Evolutionary conservation across 2,888 invertebrate species (phyloP), one percentile per base, ranked within the genome.

Genomic region (Thecocarcelia acutangulata): DNA sequence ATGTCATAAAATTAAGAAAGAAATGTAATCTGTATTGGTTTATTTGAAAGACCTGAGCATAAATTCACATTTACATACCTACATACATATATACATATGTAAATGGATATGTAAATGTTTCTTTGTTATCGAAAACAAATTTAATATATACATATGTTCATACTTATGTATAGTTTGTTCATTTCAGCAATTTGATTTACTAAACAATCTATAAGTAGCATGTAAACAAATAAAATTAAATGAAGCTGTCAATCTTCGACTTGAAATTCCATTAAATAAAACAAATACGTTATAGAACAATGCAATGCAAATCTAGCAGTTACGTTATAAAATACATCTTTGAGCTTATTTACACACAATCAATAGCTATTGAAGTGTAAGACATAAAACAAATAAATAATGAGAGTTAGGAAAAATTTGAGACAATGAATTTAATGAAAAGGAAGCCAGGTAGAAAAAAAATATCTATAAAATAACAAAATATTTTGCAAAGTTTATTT

Each of bases 231-330:
- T 66, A 24, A 33, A 69, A 77, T 40, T 48, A 70, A 77, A 69
- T 69, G 61, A 77, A 69, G 61, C 54, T 77, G 63, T 69, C 69
- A 77, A 76, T 69, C 76, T 69, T 69, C 17, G 56, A 61, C 61
- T 69, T 63, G 66, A 69, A 69, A 69, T 52, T 52, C 61, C 61
- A 69, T 69, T 69, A 56, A 52, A n/a, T 21, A 63, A 54, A 13
- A 58, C 58, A 54, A 77, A 56, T 63, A 77, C 24, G 24, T 42
- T 68, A 42, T 37, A 13, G 63, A 24, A 61, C 13, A 50, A 28
- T 13, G 15, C 3, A 54, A 44, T 9, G 33, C n/a, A 19, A 6
- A 21, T 58, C n/a, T 28, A 8, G 5, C 4, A 50, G n/a, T 21
- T 17, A 66, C 24, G 52, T 40, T 33, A 48, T 61, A 15, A 46